Evolutionary conservation across 2,113 vertebrate species (phyloP), one percentile per base, ranked within the genome.

Genomic region (Salvelinus namaycush): DNA sequence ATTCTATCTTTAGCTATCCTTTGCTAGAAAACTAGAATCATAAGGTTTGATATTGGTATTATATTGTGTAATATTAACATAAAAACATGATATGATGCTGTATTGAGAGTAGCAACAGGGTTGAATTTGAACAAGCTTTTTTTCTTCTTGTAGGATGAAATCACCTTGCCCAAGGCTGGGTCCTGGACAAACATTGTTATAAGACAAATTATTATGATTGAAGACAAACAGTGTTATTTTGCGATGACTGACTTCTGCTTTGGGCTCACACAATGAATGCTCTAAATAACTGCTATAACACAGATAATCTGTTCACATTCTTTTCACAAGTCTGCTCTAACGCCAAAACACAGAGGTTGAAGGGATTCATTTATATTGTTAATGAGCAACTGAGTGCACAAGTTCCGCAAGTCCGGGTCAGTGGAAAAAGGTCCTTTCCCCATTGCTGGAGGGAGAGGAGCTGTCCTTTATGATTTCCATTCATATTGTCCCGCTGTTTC

Each of bases 401-500:
- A 54, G 39, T 54, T 54, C 51, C 3, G 16, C 16, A 18, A 5
- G 51, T 18, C 14, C 51, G 16, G 51, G 14, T 54, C 51, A 18
- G 51, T 18, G 12, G 51, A 18, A 18, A 54, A 54, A 54, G 16
- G 16, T 9, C 39, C 39, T 44, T n/a, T 20, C 18, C 59, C 8
- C 18, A 8, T n/a, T 22, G 59, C 59, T 62, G 14, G 20, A 62
- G 20, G 59, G 59, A 62, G 59, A 62, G 20, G 18, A 62, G 59
- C 5, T 20, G 7, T 20, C 59, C 20, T 24, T 62, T 62, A 62
- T 62, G 5, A 62, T 62, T 16, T 8, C 6, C 59, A 22, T 62
- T 27, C 44, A 72, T 34, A 39, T 44, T 27, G 74, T 14, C 79
- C 81, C 24, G 69, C 73, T 87, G 14, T 14, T 88, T 88, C 84